phyloP scores from a whole-genome alignment of 53 echinoderm and acorn worm genomes.

The Stichopus horrens region DNA sequence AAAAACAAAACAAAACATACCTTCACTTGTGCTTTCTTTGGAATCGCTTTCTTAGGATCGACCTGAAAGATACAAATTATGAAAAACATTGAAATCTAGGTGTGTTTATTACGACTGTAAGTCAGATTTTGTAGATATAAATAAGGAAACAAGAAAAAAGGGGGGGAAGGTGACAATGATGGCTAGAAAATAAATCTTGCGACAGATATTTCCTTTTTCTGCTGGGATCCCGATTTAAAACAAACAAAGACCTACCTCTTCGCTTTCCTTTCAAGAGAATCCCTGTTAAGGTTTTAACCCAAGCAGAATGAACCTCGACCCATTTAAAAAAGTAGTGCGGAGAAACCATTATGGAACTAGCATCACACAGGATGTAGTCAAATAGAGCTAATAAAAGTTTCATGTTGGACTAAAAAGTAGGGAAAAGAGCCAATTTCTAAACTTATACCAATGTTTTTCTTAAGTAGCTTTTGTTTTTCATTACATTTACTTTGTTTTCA shows the following conservation, averaged over 20 bases:
- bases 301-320: neutral
- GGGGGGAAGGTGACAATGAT: neutral
- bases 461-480: too few species aligned
- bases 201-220: neutral
- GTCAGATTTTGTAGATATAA: neutral
- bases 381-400: too few species aligned
- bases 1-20: slow-evolving; percentile 27
- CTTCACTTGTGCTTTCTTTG: slow-evolving; percentile 51
- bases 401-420: too few species aligned
- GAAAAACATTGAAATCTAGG: neutral
- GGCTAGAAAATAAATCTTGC: neutral
- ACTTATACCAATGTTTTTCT: too few species aligned
- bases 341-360: neutral
- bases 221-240: neutral
- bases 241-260: neutral
- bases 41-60: slow-evolving; percentile 51
- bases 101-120: neutral
- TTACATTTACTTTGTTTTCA: too few species aligned
- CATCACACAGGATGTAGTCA: too few species aligned
- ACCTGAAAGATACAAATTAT: slow-evolving; percentile 22
- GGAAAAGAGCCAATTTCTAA: too few species aligned
- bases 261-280: neutral
- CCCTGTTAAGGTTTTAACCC: too few species aligned
- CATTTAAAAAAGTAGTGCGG: neutral
- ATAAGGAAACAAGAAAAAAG: neutral